Conservation (phyloP, 1,140 invertebrate species). For the Heliothis subflexa region DNA sequence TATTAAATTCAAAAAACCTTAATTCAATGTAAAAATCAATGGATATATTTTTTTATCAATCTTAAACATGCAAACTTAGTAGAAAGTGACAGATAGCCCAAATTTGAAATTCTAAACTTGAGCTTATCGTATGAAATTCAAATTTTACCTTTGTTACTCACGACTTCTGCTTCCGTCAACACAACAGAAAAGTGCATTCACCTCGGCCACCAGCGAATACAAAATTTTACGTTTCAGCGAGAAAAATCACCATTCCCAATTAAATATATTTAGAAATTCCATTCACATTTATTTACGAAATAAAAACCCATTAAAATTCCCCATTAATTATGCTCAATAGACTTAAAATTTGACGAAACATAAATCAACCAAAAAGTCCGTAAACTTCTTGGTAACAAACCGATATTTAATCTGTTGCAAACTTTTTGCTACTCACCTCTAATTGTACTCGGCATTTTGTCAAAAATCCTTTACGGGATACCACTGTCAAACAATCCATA, state of each 20-base stretch:
- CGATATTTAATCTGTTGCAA: slow-evolving; percentile 9
- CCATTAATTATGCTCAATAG: too few species aligned
- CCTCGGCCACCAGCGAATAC: slow-evolving; percentile 42
- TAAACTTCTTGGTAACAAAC: not conserved
- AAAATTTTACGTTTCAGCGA: not conserved
- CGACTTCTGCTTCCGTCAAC: slow-evolving; percentile 66
- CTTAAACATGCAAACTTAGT: slow-evolving; percentile 22
- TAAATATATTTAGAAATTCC: not conserved
- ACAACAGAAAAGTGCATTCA: slow-evolving; percentile 59
- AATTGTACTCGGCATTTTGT: slow-evolving; percentile 82
- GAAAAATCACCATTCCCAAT: not conserved
- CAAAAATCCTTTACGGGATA: slow-evolving; percentile 69
- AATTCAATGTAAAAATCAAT: not conserved
- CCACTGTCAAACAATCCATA: slow-evolving; percentile 63
- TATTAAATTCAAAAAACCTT: not conserved
- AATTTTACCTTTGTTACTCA: slow-evolving; percentile 60
- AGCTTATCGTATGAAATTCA: slow-evolving; percentile 64
- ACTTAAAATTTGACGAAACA: not conserved
- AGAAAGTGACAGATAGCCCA: slow-evolving; percentile 60
- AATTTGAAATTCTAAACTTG: slow-evolving; percentile 56
- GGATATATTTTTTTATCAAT: not conserved
- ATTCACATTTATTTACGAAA: not conserved
- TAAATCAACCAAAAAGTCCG: not conserved
- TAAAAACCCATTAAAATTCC: not conserved
- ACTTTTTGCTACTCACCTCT: slow-evolving; percentile 69